Evolutionary conservation across 2,113 vertebrate species (phyloP), one percentile per base, ranked within the genome.

Genomic region (Pseudorhombus dupliciocellatus): DNA sequence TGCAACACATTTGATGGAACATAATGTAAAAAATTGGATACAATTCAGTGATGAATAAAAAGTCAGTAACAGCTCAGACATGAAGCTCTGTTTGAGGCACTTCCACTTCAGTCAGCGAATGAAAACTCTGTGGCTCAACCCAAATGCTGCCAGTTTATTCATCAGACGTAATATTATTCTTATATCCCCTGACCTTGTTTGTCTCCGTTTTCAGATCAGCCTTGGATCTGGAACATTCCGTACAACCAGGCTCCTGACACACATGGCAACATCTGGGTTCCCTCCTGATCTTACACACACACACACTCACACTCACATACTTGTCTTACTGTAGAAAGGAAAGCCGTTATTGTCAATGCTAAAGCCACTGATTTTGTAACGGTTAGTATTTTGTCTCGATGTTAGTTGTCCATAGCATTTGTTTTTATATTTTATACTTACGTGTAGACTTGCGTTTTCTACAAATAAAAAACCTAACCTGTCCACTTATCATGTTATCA

Each of bases 181-280:
- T 24, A 56, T 51, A 61, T 26, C 0, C 34, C 44, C 26, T 54
- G 40, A 30, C 40, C 11, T 69, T 18, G 25, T 42, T 12, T 76
- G 4, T 62, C 46, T 11, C 28, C 81, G 12, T 71, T 89, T 90
- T 79, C 90, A 99, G 97, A 99, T 92, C 94, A 93, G 3, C 97
- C 96, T 0, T 99, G 97, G 97, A 95, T 99, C 90, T 99, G 97
- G 97, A 98, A 99, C 84, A 97, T 99, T 87, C 95, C 97, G 25
- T 95, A 99, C 75, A 92, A 81, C 44, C 89, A 95, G 20, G 95
- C 95, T 1, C 97, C 97, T 0, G 97, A 99, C 77, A 96, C 94
- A 4, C 95, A 99, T 6, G 97, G 97, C 73, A 99, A 98, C 75
- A 93, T 98, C 90, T 99, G 97, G 97, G 94, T 97, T 69, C 97